phyloP scores from a whole-genome alignment of 2,113 vertebrate genomes.

The Polypterus bichir region DNA sequence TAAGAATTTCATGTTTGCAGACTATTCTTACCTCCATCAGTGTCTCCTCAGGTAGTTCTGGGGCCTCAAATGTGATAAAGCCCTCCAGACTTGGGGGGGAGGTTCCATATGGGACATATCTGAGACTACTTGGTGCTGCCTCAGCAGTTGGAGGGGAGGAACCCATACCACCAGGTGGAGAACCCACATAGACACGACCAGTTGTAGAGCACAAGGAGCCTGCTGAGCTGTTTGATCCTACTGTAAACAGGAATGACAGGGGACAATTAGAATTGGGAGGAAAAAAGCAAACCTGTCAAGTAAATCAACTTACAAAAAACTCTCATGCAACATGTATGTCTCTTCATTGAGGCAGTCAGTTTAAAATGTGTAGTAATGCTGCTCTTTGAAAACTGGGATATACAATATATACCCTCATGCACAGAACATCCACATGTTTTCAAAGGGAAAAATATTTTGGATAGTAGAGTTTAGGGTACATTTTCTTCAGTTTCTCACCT shows the following conservation, averaged over 20 bases:
- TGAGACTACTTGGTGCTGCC: constrained; percentile 65
- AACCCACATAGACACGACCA: constrained; percentile 71
- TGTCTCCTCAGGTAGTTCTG: constrained; percentile 89
- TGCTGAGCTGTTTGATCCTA: constrained; percentile 82
- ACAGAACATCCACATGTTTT: no score
- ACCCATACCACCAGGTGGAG: constrained; percentile 69
- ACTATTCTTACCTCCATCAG: constrained; percentile 79
- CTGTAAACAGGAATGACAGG: constrained; percentile 34
- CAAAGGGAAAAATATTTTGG: no score
- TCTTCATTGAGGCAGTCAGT: no score
- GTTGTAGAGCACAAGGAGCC: constrained; percentile 83
- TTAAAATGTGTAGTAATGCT: no score
- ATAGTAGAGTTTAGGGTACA: no score
- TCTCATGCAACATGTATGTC: no score
- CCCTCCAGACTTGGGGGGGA: constrained; percentile 89
- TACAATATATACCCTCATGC: no score
- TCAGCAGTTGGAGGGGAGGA: constrained; percentile 63
- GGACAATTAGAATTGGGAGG: background rate
- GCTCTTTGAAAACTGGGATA: no score
- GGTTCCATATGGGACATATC: constrained; percentile 79
- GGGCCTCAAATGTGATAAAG: constrained; percentile 90
- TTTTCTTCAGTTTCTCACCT: constrained; percentile 45
- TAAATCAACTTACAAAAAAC: no score
- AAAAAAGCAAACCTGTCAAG: background rate
- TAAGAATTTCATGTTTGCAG: no score